These are phyloP conservation scores for Balearica regulorum DNA, from an alignment of 2,797 vertebrate species.

Conservation along the genomic window DNA sequence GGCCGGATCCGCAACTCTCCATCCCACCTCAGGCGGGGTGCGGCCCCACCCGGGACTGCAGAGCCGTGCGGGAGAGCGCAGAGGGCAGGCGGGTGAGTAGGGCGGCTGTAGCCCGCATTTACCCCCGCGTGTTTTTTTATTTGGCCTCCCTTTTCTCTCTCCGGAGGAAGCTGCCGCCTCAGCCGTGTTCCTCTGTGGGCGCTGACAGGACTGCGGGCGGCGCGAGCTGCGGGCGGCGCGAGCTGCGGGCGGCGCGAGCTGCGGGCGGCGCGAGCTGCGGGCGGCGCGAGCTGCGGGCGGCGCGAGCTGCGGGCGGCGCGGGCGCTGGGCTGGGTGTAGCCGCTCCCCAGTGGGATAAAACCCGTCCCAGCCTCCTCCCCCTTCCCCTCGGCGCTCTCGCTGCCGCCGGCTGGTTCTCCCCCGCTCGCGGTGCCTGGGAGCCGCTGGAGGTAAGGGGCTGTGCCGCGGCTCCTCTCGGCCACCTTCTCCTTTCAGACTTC, in stretches of 20 bases:
- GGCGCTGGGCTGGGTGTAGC: neutral
- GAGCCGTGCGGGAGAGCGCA: fast-evolving
- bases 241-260: neutral
- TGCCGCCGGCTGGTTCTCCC: fast-evolving
- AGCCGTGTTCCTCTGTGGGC: fast-evolving
- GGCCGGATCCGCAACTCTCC: fast-evolving
- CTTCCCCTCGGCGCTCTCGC: fast-evolving
- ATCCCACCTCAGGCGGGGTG: fast-evolving
- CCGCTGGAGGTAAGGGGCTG: neutral
- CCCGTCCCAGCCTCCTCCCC: fast-evolving
- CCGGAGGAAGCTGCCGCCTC: fast-evolving
- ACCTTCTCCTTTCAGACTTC: no score
- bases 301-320: fast-evolving
- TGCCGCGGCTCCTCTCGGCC: neutral
- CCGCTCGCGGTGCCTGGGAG: neutral
- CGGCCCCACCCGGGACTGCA: fast-evolving
- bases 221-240: neutral
- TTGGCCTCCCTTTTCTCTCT: fast-evolving
- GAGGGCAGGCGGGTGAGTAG: fast-evolving
- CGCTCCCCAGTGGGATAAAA: neutral
- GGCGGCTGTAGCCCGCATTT: fast-evolving
- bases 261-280: no score
- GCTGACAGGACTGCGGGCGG: neutral
- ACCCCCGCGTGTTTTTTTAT: fast-evolving
- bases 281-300: neutral